A percentile compares a stretch with the other conserved stretches of the same genome.
phyloP scores from a whole-genome alignment of 2,888 invertebrate species.

The Lamellibrachia satsuma region DNA sequence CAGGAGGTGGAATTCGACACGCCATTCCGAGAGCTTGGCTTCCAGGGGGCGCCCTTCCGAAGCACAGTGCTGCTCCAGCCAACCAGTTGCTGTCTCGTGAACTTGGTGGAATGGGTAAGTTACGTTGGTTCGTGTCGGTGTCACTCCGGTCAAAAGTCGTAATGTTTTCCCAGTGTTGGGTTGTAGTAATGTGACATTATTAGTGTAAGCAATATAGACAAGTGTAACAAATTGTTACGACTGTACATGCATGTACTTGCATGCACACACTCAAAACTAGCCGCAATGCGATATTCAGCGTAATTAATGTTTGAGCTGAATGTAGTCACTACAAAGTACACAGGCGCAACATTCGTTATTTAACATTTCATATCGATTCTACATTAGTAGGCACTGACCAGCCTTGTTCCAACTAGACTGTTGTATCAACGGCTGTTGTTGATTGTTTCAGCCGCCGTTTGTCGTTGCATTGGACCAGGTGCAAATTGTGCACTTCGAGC shows the following conservation, averaged over 20 bases:
- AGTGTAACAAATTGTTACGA: background rate
- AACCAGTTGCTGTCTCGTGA: conserved; percentile 96
- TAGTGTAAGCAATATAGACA: background rate
- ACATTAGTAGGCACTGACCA: too few relatives aligned
- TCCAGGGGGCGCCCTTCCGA: conserved; percentile 96
- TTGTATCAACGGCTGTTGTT: background rate
- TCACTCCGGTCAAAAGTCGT: background rate
- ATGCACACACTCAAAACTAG: too few relatives aligned
- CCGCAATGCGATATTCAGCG: too few relatives aligned
- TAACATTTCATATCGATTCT: too few relatives aligned
- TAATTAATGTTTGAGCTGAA: too few relatives aligned
- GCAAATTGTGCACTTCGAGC: conserved; percentile 97
- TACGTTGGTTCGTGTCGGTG: background rate
- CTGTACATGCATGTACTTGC: too few relatives aligned
- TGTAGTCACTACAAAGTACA: too few relatives aligned
- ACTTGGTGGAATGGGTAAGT: conserved; percentile 91
- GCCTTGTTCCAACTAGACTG: too few relatives aligned
- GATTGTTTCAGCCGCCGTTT: conserved; percentile 82
- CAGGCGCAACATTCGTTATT: too few relatives aligned
- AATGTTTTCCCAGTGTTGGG: too few relatives aligned
- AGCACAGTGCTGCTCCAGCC: conserved; percentile 96
- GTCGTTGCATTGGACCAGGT: conserved; percentile 97
- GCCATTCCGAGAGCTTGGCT: conserved; percentile 97
- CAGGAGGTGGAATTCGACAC: conserved; percentile 98
- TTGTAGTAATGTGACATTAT: too few relatives aligned